These are phyloP conservation scores for Apoderus coryli DNA, from an alignment of 2,888 invertebrate species.

Conservation along the genomic window DNA sequence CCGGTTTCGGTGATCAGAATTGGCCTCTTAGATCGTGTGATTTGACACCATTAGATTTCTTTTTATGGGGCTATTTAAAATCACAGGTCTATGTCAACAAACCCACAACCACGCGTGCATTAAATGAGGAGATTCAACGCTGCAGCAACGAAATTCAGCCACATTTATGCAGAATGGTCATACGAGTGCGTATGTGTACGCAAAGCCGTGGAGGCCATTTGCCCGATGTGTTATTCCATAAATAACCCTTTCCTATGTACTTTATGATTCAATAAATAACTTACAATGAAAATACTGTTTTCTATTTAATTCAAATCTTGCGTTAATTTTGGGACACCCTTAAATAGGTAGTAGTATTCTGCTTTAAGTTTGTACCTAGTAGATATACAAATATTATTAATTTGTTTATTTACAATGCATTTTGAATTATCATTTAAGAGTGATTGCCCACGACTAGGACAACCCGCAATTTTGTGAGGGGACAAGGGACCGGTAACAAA, in stretches of 20 bases:
- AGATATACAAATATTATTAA: no score
- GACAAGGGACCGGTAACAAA: no score
- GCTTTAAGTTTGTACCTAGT: no score
- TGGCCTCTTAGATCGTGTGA: slow-evolving; percentile 13
- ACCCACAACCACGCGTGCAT: slow-evolving; percentile 14
- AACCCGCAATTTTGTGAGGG: no score
- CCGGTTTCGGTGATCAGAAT: slow-evolving; percentile 6
- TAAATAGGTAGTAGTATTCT: no score
- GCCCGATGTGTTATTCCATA: slow-evolving; percentile 10
- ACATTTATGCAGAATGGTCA: slow-evolving; percentile 18
- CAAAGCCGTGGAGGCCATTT: slow-evolving; percentile 18
- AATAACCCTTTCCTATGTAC: slow-evolving; percentile 7
- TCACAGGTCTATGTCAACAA: slow-evolving; percentile 14
- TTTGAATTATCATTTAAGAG: no score
- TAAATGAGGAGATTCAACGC: slow-evolving; percentile 17
- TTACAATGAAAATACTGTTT: slow-evolving; percentile 3
- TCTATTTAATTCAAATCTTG: slow-evolving; percentile 7
- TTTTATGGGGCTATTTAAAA: slow-evolving; percentile 12
- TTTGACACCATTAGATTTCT: slow-evolving; percentile 14
- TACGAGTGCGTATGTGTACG: slow-evolving; percentile 17
- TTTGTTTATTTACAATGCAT: no score
- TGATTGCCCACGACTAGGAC: no score
- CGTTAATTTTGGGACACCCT: slow-evolving; percentile 8
- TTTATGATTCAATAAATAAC: slow-evolving; percentile 6
- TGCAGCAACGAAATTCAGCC: slow-evolving; percentile 18